Base-by-base conservation (phyloP, 2,113 vertebrate species). In the Trachemys scripta region DNA sequence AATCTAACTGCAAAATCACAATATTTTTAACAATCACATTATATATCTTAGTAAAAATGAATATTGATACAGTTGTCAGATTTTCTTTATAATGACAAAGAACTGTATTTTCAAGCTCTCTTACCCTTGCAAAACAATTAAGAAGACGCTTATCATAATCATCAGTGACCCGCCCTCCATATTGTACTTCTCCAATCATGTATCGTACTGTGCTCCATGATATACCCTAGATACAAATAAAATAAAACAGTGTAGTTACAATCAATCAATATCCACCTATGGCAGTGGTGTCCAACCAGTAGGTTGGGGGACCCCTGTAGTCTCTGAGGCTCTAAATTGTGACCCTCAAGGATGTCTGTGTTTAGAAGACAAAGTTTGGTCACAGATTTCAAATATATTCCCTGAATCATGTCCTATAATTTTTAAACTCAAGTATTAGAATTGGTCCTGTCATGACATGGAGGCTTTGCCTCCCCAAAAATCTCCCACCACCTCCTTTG, bases 111-210 rank as follows among this genome's bases (percentile, higher is more conserved):
- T 79, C 45, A 84, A 89, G 62, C 12, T 87, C 84, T 97, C 97
- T 97, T 98, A 98, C 98, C 95, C 97, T 98, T 87, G 98, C 97
- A 98, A 98, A 99, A 87, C 98, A 98, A 90, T 99, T 99, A 80
- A 99, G 98, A 76, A 98, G 98, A 88, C 98, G 98, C 54, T 98
- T 98, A 85, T 98, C 98, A 84, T 98, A 98, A 93, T 98, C 98
- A 10, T 99, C 98, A 13, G 98, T 99, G 96, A 99, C 98, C 84
- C 98, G 91, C 88, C 98, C 98, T 88, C 98, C 98, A n/a, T 99
- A 99, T 11, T 99, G 98, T 10, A 99, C 98, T 96, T 99, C 98
- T 97, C 98, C 98, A 47, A 99, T 98, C 98, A 99, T 98, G 95
- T 98, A 98, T 72, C 91, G 95, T 10, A 99, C 97, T 0, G 98